Conservation (phyloP, 2,113 vertebrate genomes). For the Nycticorax nycticorax region DNA sequence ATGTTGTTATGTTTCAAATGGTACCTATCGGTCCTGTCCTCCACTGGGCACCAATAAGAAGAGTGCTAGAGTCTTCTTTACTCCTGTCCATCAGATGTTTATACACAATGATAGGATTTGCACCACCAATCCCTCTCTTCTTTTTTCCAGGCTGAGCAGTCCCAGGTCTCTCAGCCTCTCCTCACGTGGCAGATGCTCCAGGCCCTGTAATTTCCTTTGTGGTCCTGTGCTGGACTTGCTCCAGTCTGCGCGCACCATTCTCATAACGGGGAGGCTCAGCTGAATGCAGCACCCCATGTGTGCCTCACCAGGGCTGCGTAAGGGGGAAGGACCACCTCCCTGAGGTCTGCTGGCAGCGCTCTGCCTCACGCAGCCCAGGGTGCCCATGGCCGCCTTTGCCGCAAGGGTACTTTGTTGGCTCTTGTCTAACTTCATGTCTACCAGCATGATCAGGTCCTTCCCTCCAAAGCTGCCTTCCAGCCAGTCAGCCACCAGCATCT, state of each 20-base stretch:
- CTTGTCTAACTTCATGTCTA: rapidly evolving
- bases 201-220: background rate
- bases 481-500: background rate
- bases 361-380: background rate
- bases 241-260: rapidly evolving
- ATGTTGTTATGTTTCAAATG: background rate
- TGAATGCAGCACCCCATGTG: background rate
- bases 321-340: background rate
- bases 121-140: background rate
- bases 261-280: background rate
- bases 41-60: background rate
- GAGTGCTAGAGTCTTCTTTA: background rate
- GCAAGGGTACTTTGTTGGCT: background rate
- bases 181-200: background rate
- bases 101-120: background rate
- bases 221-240: background rate
- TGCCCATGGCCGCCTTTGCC: no score
- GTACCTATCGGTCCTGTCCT: background rate
- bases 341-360: background rate
- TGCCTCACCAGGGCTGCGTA: background rate
- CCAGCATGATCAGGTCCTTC: background rate
- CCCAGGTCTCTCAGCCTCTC: background rate
- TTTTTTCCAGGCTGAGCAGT: background rate
- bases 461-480: background rate
- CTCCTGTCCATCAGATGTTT: background rate